A percentile compares a stretch with the other conserved stretches of the same genome.
phyloP scores from a whole-genome alignment of 2,888 invertebrate genomes.

The Ophioninae sp. region DNA sequence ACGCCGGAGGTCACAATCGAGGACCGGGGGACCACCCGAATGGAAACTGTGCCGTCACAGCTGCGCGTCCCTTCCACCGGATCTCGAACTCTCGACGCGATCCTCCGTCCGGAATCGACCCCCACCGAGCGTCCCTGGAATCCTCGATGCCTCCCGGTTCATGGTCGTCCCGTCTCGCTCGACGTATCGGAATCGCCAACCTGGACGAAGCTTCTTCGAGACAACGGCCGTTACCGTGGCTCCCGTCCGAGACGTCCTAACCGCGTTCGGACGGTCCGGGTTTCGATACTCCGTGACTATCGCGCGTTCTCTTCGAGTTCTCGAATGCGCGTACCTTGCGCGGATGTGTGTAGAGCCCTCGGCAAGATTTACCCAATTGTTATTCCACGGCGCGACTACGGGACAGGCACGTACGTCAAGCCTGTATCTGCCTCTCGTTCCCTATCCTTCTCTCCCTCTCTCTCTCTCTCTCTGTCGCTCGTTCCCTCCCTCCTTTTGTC shows the following conservation, averaged over 20 bases:
- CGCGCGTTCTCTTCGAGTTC: slow-evolving; percentile 34
- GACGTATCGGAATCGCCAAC: slow-evolving; percentile 21
- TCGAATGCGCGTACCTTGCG: slow-evolving; percentile 14
- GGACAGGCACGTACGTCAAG: slow-evolving; percentile 70
- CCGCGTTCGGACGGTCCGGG: slow-evolving; percentile 4
- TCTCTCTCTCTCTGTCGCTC: slow-evolving; percentile 13
- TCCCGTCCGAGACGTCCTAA: slow-evolving; percentile 35
- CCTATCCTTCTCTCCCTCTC: slow-evolving; percentile 20
- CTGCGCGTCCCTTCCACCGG: slow-evolving; percentile 34
- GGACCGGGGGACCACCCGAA: not conserved
- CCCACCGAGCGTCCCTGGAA: slow-evolving; percentile 10
- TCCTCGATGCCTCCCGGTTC: slow-evolving; percentile 52
- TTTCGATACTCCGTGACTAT: slow-evolving; percentile 35
- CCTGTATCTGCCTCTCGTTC: slow-evolving; percentile 38
- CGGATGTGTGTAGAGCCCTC: slow-evolving; percentile 67
- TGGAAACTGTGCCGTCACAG: slow-evolving; percentile 42
- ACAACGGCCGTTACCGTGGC: slow-evolving; percentile 32
- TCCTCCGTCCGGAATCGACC: slow-evolving; percentile 37
- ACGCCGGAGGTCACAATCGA: slow-evolving; percentile 54
- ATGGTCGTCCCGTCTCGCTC: slow-evolving; percentile 57
- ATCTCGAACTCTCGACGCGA: slow-evolving; percentile 21
- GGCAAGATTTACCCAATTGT: slow-evolving; percentile 74
- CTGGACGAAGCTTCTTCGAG: slow-evolving; percentile 38
- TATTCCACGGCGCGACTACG: slow-evolving; percentile 74
- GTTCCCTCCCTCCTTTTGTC: slow-evolving; percentile 42